Conservation (phyloP, 2,797 vertebrate species). For the Sebastes baramenuke region DNA sequence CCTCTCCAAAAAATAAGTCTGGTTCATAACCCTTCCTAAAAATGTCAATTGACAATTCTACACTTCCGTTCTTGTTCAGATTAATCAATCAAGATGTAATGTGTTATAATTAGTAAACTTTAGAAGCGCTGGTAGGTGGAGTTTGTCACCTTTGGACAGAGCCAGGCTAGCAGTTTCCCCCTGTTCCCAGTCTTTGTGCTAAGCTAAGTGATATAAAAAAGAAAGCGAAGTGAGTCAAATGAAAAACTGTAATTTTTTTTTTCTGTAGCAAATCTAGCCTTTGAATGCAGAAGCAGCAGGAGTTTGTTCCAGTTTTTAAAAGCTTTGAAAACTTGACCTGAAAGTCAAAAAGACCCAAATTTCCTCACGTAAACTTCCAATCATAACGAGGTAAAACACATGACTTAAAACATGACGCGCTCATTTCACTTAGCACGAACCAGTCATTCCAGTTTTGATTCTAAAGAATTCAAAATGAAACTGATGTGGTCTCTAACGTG, state of each 20-base stretch:
- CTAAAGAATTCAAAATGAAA: neutral
- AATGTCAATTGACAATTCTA: neutral
- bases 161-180: neutral
- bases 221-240: neutral
- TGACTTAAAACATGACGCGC: neutral
- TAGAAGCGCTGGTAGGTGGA: neutral
- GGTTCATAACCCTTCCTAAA: too few relatives aligned
- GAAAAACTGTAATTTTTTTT: neutral
- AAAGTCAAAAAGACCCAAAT: neutral
- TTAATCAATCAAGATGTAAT: neutral
- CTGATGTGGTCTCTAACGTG: neutral
- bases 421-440: neutral
- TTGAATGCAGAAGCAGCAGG: neutral
- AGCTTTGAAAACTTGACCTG: too few relatives aligned
- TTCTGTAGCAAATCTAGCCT: neutral
- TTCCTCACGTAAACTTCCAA: neutral
- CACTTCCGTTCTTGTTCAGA: neutral
- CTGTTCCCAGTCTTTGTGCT: neutral
- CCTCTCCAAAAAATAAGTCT: too few relatives aligned
- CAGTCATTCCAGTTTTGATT: neutral
- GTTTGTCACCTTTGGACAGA: neutral
- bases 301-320: neutral
- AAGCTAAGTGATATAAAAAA: neutral
- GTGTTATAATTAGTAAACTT: neutral
- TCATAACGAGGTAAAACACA: neutral